Conservation (phyloP, 1,140 invertebrate species). For the Piezodorus guildinii region DNA sequence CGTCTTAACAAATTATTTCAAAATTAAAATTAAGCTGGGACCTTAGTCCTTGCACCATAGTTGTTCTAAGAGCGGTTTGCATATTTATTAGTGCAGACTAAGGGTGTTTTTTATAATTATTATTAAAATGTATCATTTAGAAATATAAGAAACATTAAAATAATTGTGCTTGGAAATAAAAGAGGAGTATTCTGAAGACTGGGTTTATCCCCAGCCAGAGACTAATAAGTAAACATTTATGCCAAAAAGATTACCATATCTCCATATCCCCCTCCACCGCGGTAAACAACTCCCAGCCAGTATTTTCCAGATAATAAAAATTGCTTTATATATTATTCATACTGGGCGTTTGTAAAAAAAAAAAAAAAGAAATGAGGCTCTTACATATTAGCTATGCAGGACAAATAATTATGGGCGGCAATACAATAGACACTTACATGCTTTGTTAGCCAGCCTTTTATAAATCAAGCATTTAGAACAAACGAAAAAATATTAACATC, state of each 20-base stretch:
- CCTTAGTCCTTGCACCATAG: too few relatives aligned
- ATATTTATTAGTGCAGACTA: too few relatives aligned
- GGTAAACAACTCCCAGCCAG: not conserved
- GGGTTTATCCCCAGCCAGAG: not conserved
- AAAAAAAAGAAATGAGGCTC: too few relatives aligned
- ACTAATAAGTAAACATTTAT: constrained; percentile 16
- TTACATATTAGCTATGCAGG: not conserved
- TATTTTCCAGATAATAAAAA: constrained; percentile 19
- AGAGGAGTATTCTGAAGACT: not conserved
- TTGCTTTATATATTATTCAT: constrained; percentile 21
- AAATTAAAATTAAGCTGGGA: too few relatives aligned
- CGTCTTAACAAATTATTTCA: too few relatives aligned
- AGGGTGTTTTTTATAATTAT: too few relatives aligned
- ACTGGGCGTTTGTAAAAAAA: not conserved
- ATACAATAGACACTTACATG: too few relatives aligned
- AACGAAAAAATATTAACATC: too few relatives aligned
- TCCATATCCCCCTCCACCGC: not conserved
- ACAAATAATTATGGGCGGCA: not conserved
- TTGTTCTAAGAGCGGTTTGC: too few relatives aligned
- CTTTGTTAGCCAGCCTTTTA: too few relatives aligned
- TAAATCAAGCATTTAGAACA: too few relatives aligned
- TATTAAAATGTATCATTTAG: not conserved
- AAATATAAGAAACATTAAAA: not conserved
- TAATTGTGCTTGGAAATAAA: not conserved
- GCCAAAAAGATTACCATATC: constrained; percentile 11